Conservation (phyloP, 1,140 invertebrate species). For the Gryllus bimaculatus region DNA sequence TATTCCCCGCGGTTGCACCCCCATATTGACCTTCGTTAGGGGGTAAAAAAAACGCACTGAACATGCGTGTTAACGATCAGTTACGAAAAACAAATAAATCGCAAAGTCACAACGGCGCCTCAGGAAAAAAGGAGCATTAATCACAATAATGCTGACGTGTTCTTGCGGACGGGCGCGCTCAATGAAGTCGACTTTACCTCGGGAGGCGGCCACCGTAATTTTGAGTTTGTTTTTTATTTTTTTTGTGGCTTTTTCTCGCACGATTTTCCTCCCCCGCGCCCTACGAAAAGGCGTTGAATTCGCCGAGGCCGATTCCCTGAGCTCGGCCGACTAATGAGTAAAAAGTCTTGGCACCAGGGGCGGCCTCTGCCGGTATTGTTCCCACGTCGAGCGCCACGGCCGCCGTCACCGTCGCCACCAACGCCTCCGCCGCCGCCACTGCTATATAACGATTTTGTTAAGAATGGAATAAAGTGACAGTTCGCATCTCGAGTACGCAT, state of each 20-base stretch:
- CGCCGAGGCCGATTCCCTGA: neutral
- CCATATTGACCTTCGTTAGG: neutral
- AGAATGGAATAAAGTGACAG: no score
- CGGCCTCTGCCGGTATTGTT: neutral
- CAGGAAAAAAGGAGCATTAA: neutral
- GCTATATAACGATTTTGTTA: no score
- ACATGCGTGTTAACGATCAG: neutral
- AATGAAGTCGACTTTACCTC: neutral
- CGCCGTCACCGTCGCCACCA: no score
- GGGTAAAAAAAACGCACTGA: neutral
- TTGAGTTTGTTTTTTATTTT: neutral
- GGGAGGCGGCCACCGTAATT: neutral
- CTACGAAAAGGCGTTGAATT: neutral
- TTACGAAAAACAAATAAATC: conserved; percentile 2
- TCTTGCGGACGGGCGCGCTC: neutral
- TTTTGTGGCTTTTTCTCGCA: neutral
- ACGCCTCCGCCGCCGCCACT: no score
- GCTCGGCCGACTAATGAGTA: neutral
- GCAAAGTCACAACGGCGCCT: neutral
- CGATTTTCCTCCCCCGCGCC: no score
- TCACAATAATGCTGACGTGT: neutral
- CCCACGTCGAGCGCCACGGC: neutral
- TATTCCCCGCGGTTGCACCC: neutral
- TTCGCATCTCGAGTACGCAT: no score
- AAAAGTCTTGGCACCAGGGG: neutral